Evolutionary conservation across 2,113 vertebrate species (phyloP).

Genomic region (Dasyurus viverrinus): DNA sequence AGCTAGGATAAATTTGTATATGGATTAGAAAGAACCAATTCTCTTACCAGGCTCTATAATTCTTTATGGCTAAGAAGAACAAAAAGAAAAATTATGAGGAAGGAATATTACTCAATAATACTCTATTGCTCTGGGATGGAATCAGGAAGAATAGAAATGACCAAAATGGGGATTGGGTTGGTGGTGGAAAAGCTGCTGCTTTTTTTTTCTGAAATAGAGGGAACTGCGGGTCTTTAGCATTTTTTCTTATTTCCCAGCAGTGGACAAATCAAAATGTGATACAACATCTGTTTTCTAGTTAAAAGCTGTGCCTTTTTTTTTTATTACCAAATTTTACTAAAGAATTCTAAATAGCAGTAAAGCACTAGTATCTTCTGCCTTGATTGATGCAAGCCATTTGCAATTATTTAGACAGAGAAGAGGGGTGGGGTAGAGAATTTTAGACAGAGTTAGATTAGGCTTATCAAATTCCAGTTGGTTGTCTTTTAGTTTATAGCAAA

Average conservation of each 20-base stretch:
- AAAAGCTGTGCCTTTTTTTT: constrained; percentile 56
- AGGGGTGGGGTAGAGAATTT: constrained; percentile 51
- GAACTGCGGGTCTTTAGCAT: neutral
- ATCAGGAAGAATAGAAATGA: constrained; percentile 15
- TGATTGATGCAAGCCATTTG: constrained; percentile 67
- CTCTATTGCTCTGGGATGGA: neutral
- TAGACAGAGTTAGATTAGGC: constrained; percentile 69
- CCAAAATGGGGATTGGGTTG: too few relatives aligned
- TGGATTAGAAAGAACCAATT: neutral
- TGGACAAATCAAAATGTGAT: constrained; percentile 63
- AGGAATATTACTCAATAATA: neutral
- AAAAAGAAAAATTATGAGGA: neutral
- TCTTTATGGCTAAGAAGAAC: neutral
- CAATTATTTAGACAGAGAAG: constrained; percentile 71
- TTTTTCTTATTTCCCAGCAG: constrained; percentile 48
- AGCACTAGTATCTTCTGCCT: constrained; percentile 44
- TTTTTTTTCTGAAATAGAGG: constrained; percentile 2
- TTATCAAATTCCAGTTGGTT: constrained; percentile 69
- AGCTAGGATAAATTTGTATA: neutral
- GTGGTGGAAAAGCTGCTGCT: neutral
- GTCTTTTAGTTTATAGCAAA: constrained; percentile 60
- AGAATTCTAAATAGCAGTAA: constrained; percentile 69
- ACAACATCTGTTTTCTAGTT: constrained; percentile 56
- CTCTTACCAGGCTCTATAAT: neutral
- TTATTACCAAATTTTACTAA: constrained; percentile 64